Base-by-base conservation (phyloP, 2,797 vertebrate species). In the Gephyroberyx darwinii region DNA sequence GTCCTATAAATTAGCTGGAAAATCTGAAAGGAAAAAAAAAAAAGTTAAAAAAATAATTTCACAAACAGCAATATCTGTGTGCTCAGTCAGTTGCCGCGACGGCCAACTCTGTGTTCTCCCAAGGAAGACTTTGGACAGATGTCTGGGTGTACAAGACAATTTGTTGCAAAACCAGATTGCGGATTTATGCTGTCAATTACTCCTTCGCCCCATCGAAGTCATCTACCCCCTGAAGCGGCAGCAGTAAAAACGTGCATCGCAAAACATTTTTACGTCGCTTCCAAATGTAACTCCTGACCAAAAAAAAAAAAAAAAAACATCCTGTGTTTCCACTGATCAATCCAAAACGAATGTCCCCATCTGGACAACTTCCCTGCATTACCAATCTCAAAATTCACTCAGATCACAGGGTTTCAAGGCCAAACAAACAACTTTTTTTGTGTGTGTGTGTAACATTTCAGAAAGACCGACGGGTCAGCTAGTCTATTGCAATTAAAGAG, bases 401-500 rank as follows among this genome's bases (percentile, higher is more conserved):
- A 5, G 52, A 69, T 86, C 66, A 78, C 81, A 78, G 64, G 76
- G 55, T 74, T 72, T 60, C 64, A 82, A 67, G 74, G 59, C 77
- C 60, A 81, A 73, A 58, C 13, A 26, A 5, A 19, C 55, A 39
- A 61, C 64, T 58, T 78, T 78, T 69, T 45, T 45, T 50, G 4
- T 39, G 30, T 54, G 26, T 30, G 16, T 31, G 14, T 22, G 13
- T 77, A 88, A 69, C 84, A 74, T 71, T 84, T 86, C 75, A 84
- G 79, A 87, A 88, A 89, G 85, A 86, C 88, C 80, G 85, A 89
- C 77, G 75, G 83, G 84, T 88, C 84, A 74, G 82, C 78, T 89
- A 73, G 82, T 70, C 82, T 89, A 91, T 90, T 92, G 90, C 89
- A 84, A 81, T 85, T 82, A 65, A 45, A 86, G 86, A 83, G 68